Evolutionary conservation across 2,113 vertebrate genomes (phyloP), one percentile per base, ranked within the genome.

Genomic region (Seriola quinqueradiata): DNA sequence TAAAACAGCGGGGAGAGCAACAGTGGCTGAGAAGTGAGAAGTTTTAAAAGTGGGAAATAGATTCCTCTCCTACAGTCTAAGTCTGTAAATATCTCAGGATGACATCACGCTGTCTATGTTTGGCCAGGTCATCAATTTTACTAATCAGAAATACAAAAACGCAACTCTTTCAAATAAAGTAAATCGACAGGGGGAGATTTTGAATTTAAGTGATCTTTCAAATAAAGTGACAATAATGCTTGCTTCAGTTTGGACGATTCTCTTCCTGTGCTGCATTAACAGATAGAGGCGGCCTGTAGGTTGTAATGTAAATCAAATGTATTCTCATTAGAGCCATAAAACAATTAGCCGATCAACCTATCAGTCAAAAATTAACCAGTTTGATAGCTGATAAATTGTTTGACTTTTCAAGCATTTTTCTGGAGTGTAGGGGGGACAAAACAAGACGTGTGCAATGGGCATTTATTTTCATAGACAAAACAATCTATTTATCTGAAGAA

Each of bases 21-120:
- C 38, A 34, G 42, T 63, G 17, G 70, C n/a, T 40, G 21, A 0
- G 36, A 81, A 83, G 70, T 75, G 83, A 67, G 75, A 65, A 14
- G 40, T 66, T 57, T 44, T 28, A 63, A 76, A 76, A 23, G 14
- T 40, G 8, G 2, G 54, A 34, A 65, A 67, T 0, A 40, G 28
- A 48, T 73, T 59, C 2, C 7, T 38, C 32, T 63, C 19, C 74
- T 59, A 14, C 68, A 68, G 25, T 58, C 54, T 5, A 42, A 19
- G 21, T 61, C 70, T 66, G 67, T 55, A 58, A 87, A 70, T 66
- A 71, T 68, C 52, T 82, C 19, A 23, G 6, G 21, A 3, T 61
- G 75, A 79, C 75, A 76, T 68, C 34, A 44, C 16, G 11, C 5
- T 48, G 13, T 23, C 21, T 0, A 16, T 36, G 60, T 0, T 38